Percentiles rank a stretch among this genome's conserved stretches.
Conservation (phyloP, 1,140 invertebrate genomes). For the Dinothrombium tinctorium region DNA sequence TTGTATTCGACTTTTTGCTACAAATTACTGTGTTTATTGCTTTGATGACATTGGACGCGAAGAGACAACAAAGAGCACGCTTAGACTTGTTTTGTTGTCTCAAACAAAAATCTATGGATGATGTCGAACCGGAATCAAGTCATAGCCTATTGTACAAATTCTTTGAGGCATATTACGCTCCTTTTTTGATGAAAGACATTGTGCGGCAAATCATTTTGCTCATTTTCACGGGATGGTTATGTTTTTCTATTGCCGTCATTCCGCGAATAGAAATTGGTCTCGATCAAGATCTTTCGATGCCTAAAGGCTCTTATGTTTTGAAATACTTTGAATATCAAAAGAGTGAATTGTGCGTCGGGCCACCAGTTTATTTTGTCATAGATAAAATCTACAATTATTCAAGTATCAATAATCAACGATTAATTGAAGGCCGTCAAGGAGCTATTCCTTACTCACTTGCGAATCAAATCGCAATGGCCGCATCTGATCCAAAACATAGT, state of each 20-base stretch:
- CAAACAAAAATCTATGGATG: conserved; percentile 4
- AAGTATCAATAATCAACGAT: conserved; percentile 35
- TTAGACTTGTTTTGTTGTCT: conserved; percentile 12
- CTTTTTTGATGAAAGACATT: conserved; percentile 50
- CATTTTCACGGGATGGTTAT: conserved; percentile 71
- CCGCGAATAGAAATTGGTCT: conserved; percentile 60
- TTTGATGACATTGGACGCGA: conserved; percentile 61
- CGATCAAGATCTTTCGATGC: conserved; percentile 69
- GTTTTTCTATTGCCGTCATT: conserved; percentile 56
- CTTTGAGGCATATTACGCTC: conserved; percentile 63
- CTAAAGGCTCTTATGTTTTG: conserved; percentile 59
- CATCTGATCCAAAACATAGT: conserved; percentile 37
- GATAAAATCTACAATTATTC: conserved; percentile 48
- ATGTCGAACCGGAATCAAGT: background rate
- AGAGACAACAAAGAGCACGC: conserved; percentile 35
- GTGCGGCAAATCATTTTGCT: conserved; percentile 32
- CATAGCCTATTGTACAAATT: conserved; percentile 61
- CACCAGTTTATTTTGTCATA: conserved; percentile 75
- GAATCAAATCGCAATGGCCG: conserved; percentile 51
- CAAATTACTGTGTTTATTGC: conserved; percentile 92
- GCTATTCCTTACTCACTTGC: conserved; percentile 57
- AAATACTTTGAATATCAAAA: conserved; percentile 50
- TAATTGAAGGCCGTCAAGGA: conserved; percentile 48
- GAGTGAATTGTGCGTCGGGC: conserved; percentile 49
- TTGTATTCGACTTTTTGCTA: conserved; percentile 80